These are phyloP conservation scores for Yoshiicerus persimilis DNA, from an alignment of 1,140 invertebrate genomes.

Conservation along the genomic window DNA sequence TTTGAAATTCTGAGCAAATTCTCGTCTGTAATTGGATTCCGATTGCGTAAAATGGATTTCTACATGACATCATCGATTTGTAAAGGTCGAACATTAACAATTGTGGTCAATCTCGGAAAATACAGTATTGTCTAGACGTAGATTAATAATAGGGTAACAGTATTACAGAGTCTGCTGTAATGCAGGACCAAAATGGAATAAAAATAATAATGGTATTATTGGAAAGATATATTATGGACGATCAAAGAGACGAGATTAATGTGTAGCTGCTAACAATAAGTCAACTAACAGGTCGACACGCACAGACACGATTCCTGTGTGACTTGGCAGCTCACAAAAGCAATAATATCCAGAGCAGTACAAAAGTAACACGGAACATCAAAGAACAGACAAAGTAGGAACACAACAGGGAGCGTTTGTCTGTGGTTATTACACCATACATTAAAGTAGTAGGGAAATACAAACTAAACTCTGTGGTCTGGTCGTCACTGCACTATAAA, in stretches of 20 bases:
- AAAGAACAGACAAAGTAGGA: neutral
- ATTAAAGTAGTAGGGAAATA: neutral
- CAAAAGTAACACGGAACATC: neutral
- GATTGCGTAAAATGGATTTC: too few relatives aligned
- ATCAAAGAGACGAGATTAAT: neutral
- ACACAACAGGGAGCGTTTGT: neutral
- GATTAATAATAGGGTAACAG: too few relatives aligned
- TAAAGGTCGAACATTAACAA: too few relatives aligned
- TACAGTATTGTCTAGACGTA: too few relatives aligned
- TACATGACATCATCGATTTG: too few relatives aligned
- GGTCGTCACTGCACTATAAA: neutral
- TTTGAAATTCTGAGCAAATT: too few relatives aligned
- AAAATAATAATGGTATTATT: neutral
- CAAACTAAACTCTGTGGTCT: neutral
- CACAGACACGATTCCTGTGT: neutral
- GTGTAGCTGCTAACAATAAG: neutral
- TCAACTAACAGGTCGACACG: neutral
- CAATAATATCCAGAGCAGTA: neutral
- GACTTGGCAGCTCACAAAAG: neutral
- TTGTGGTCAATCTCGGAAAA: too few relatives aligned
- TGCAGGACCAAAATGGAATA: neutral
- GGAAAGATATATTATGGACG: neutral
- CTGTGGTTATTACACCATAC: neutral
- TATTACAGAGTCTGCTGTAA: too few relatives aligned
- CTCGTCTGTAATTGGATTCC: too few relatives aligned